Conservation (phyloP, 1,140 invertebrate species). For the Stegodyphus mimosarum region DNA sequence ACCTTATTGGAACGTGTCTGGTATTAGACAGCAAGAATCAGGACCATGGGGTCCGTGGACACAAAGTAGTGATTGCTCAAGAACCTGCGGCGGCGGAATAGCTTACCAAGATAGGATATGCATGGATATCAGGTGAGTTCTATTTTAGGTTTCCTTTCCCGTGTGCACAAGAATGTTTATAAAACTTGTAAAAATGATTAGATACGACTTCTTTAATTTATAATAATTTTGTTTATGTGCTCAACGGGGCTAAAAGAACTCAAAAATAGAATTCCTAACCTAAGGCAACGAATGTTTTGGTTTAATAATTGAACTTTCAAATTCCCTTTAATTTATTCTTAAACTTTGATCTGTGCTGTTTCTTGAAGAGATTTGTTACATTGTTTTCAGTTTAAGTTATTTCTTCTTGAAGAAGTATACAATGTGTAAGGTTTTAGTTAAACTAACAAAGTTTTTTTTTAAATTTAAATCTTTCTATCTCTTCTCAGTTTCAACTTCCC, state of each 20-base stretch:
- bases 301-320: too few relatives aligned
- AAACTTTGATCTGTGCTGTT: too few relatives aligned
- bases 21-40: not conserved
- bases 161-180: not conserved
- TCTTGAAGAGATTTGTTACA: too few relatives aligned
- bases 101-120: conserved; percentile 70
- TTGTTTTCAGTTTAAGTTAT: too few relatives aligned
- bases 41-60: conserved; percentile 76
- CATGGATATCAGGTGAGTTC: conserved; percentile 61
- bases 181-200: not conserved
- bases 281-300: too few relatives aligned
- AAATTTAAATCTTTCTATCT: too few relatives aligned
- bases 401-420: too few relatives aligned
- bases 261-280: not conserved
- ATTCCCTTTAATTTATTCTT: too few relatives aligned
- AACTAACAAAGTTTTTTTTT: too few relatives aligned
- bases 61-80: conserved; percentile 79
- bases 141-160: not conserved
- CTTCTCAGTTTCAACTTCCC: too few relatives aligned
- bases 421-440: too few relatives aligned
- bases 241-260: not conserved
- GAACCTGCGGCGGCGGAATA: conserved; percentile 91
- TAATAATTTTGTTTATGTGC: not conserved
- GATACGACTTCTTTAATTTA: not conserved
- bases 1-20: not conserved